Conservation (phyloP, 92 coral and sea anemone species). For the Porites rus region DNA sequence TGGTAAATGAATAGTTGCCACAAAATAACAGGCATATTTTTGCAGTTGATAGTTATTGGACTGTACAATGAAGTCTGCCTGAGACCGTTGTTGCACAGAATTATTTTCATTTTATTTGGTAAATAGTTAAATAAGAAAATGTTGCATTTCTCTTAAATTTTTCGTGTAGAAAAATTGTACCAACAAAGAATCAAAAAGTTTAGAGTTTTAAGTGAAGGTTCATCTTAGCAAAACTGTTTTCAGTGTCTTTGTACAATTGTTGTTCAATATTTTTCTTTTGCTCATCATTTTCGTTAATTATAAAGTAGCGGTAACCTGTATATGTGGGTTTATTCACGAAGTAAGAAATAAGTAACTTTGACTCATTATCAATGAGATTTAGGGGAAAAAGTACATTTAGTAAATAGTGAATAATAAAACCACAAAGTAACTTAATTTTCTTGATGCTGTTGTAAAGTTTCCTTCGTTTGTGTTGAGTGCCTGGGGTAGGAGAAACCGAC, state of each 20-base stretch:
- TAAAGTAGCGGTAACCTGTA: not conserved
- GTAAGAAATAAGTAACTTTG: not conserved
- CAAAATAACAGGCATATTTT: not conserved
- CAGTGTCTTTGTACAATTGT: not conserved
- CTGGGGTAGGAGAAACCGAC: not conserved
- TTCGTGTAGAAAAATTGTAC: not conserved
- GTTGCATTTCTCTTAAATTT: not conserved
- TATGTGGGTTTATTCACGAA: constrained; percentile 18
- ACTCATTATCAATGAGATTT: not conserved
- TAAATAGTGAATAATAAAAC: constrained; percentile 6
- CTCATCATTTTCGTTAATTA: too few relatives aligned
- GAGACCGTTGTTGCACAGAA: not conserved
- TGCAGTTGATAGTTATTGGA: not conserved
- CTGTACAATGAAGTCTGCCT: not conserved
- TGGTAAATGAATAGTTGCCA: not conserved
- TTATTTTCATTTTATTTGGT: not conserved
- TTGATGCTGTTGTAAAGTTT: not conserved
- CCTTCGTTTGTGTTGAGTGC: too few relatives aligned
- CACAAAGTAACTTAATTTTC: not conserved
- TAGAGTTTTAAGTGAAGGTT: not conserved
- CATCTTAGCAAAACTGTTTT: not conserved
- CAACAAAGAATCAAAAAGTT: not conserved
- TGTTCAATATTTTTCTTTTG: not conserved
- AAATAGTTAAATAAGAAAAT: not conserved
- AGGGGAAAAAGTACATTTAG: not conserved